Evolutionary conservation across 2,888 invertebrate genomes (phyloP).

Genomic region (Tineola bisselliella): DNA sequence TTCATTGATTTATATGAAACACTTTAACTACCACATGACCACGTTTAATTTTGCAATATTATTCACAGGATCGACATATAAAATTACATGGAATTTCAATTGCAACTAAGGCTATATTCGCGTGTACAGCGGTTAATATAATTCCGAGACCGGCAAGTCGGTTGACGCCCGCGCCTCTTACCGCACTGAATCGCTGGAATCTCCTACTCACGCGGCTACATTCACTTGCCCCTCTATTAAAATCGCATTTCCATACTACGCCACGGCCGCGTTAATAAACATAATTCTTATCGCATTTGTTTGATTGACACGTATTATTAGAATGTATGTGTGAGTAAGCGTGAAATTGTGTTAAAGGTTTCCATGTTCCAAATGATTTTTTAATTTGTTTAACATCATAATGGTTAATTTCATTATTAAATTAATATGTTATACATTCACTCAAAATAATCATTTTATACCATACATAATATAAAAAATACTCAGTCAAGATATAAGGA

Average conservation of each 20-base stretch:
- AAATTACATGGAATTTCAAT: neutral
- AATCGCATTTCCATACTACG: slow-evolving; percentile 4
- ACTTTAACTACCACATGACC: neutral
- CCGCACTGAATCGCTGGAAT: slow-evolving; percentile 30
- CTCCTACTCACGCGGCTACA: slow-evolving; percentile 38
- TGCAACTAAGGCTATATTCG: slow-evolving; percentile 15
- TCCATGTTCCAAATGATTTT: neutral
- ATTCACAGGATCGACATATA: slow-evolving; percentile 16
- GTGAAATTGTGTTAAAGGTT: neutral
- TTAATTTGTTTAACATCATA: too few relatives aligned
- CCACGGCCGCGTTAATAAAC: neutral
- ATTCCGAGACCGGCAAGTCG: slow-evolving; percentile 33
- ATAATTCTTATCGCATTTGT: neutral
- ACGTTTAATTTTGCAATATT: neutral
- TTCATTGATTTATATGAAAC: neutral
- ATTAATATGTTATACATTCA: too few relatives aligned
- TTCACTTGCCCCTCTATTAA: slow-evolving; percentile 11
- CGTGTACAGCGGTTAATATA: slow-evolving; percentile 19
- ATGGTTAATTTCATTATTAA: too few relatives aligned
- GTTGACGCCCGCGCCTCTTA: slow-evolving; percentile 58
- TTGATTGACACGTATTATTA: neutral
- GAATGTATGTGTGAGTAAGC: neutral
- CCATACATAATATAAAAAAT: too few relatives aligned
- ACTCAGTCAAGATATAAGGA: too few relatives aligned
- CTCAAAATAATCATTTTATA: too few relatives aligned